Base-by-base conservation (phyloP, 2,888 invertebrate genomes). In the Pandemis heparana region DNA sequence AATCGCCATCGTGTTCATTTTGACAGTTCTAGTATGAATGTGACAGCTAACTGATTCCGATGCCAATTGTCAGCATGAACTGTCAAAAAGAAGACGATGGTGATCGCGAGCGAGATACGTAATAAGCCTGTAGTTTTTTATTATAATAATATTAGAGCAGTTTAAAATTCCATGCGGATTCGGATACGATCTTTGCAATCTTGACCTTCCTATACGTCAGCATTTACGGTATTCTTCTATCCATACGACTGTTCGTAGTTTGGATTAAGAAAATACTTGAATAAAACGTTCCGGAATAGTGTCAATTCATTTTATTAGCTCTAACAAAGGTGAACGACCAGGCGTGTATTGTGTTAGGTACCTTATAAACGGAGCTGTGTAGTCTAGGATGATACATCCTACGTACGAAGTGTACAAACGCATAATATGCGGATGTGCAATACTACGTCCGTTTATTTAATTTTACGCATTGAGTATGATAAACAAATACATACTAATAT, bases 391-490 rank as follows among this genome's bases (percentile, higher is more conserved):
- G 66, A 16, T 64, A 51, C 38, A 12, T 51, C 61, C 41, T 60
- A 32, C 43, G 63, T 60, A 23, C 7, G 23, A 10, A 56, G 56
- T 12, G 23, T 56, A 56, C 56, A 12, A 56, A 32, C 39, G 71
- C 9, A 38, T 46, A 23, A 48, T 65, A 48, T 39, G 65, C 51
- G 51, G 65, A 65, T 46, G 70, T 16, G 46, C 12, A 51, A 60
- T 71, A 71, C 71, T 65, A 65, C 63, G 71, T 48, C 71, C 59
- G 64, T 2, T 2, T 12, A 46, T 41, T 65, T 71, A 60, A n/a
- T 39, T 18, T 41, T 63, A 43, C 23, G 0, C 5, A 32, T 46
- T 61, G 16, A n/a, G 61, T 18, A 5, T 12, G 8, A 32, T 32
- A 32, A 32, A n/a, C n/a, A n/a, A n/a, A n/a, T n/a, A n/a, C n/a